Evolutionary conservation across 2,888 invertebrate species (phyloP).

Genomic region (Catocala nupta): DNA sequence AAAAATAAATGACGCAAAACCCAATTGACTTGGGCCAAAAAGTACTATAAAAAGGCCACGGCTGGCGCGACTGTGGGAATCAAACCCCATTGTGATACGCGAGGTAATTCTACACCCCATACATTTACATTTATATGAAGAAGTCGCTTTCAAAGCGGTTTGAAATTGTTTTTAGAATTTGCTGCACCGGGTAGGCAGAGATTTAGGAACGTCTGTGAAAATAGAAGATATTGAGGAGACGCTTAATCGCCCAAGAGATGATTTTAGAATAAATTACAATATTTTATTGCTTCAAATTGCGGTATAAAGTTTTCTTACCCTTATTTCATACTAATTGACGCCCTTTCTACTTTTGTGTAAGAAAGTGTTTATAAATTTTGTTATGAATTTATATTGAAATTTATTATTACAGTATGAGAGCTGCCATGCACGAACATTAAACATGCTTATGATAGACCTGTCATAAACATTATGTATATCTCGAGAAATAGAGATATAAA

Average conservation of each 20-base stretch:
- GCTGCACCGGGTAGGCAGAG: constrained; percentile 11
- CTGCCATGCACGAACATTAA: too few species aligned
- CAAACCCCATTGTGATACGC: constrained; percentile 70
- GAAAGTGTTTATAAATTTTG: too few species aligned
- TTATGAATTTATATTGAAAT: too few species aligned
- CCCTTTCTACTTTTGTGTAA: too few species aligned
- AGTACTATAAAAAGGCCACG: constrained; percentile 52
- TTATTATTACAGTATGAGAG: too few species aligned
- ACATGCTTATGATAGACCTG: too few species aligned
- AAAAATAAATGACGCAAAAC: constrained; percentile 47
- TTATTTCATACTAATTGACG: too few species aligned
- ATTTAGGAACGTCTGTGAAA: constrained; percentile 13
- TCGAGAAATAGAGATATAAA: too few species aligned
- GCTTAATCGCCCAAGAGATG: background rate
- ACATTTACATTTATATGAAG: constrained; percentile 80
- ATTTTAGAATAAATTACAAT: too few species aligned
- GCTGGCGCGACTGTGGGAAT: constrained; percentile 56
- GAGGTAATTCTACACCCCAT: constrained; percentile 65
- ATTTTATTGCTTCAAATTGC: too few species aligned
- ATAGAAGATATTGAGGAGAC: constrained; percentile 3
- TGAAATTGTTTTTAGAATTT: constrained; percentile 52
- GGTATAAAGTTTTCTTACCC: too few species aligned
- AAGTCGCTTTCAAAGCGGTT: constrained; percentile 52
- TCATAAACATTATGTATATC: too few species aligned
- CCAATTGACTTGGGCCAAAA: constrained; percentile 55